These are phyloP conservation scores for Zootermopsis nevadensis DNA, from an alignment of 2,888 invertebrate genomes.

Conservation along the genomic window DNA sequence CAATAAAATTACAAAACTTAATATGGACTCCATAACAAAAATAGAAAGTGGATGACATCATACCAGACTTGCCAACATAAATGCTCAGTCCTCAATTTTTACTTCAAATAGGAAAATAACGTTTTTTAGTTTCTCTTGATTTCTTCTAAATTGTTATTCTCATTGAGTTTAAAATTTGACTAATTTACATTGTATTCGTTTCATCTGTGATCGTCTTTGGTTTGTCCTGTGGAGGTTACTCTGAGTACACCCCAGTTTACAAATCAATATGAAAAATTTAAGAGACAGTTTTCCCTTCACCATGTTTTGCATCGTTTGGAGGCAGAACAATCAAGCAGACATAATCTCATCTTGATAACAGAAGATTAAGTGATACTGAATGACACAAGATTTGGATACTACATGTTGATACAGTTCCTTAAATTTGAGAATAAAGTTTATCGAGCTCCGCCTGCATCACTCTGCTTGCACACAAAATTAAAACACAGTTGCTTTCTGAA, in stretches of 20 bases:
- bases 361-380: too few species aligned
- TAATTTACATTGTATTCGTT: neutral
- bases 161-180: neutral
- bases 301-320: neutral
- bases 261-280: neutral
- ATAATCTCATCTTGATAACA: too few species aligned
- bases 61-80: constrained; percentile 11
- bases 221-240: neutral
- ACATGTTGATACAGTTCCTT: neutral
- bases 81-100: constrained; percentile 15
- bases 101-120: constrained; percentile 23
- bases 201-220: neutral
- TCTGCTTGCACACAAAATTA: constrained; percentile 8
- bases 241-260: neutral
- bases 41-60: constrained; percentile 6
- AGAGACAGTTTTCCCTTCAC: neutral
- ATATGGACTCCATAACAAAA: constrained; percentile 27
- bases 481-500: constrained; percentile 12
- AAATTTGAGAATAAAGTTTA: neutral
- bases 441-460: neutral
- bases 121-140: neutral
- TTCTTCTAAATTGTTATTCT: neutral
- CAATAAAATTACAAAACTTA: constrained; percentile 33
- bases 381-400: neutral
- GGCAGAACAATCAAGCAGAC: neutral